Conservation (phyloP, 2,888 invertebrate species). For the Drosophila pseudotalamancana region DNA sequence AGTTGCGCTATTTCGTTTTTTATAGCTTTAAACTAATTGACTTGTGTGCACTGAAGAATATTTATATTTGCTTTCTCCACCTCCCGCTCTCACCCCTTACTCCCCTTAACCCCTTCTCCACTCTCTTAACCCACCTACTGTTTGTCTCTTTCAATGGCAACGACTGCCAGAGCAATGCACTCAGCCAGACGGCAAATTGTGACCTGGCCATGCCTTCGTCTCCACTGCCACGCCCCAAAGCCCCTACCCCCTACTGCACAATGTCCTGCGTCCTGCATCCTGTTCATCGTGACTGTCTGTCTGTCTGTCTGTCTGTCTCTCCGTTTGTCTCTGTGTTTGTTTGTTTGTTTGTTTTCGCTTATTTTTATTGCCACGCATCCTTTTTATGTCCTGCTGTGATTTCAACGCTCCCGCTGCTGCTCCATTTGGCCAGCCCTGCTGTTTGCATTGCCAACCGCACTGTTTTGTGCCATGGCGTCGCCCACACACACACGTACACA, state of each 20-base stretch:
- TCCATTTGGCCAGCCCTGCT: constrained; percentile 35
- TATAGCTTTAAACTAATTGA: constrained; percentile 50
- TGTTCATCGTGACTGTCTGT: constrained; percentile 37
- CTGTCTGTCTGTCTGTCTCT: constrained; percentile 10
- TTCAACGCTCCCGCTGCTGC: constrained; percentile 35
- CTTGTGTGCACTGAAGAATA: constrained; percentile 35
- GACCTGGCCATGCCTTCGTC: constrained; percentile 22
- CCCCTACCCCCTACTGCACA: not conserved
- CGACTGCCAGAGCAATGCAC: constrained; percentile 49
- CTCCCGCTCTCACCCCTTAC: not conserved
- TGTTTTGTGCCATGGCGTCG: constrained; percentile 43
- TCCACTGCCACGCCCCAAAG: not conserved
- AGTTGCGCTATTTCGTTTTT: constrained; percentile 6
- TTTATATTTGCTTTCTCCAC: constrained; percentile 23
- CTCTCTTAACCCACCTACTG: not conserved
- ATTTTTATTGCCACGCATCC: constrained; percentile 71
- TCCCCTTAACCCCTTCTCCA: not conserved
- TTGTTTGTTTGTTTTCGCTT: constrained; percentile 58
- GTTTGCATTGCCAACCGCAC: constrained; percentile 58
- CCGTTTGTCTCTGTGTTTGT: constrained; percentile 20
- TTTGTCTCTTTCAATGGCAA: constrained; percentile 16
- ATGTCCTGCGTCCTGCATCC: constrained; percentile 11
- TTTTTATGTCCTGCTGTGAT: constrained; percentile 71
- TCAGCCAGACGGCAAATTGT: constrained; percentile 47
- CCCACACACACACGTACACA: constrained; percentile 10